Evolutionary conservation across 2,797 vertebrate genomes (phyloP).

Genomic region (Enteromius mattozi): DNA sequence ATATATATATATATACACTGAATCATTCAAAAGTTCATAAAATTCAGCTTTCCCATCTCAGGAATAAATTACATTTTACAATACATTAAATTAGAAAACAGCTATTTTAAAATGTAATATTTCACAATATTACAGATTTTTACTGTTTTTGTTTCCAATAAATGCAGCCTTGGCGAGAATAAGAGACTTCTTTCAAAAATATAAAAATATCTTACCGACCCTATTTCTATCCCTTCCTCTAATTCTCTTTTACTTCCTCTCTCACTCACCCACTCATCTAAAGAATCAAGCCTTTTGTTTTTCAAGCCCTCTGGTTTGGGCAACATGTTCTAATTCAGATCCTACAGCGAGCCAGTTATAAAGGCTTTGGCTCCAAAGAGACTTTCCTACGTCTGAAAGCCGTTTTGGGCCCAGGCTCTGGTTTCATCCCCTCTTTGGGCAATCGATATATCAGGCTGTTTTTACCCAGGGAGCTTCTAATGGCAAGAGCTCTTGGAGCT

Average conservation of each 20-base stretch:
- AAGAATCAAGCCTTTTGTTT: conserved; percentile 51
- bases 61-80: too few species aligned
- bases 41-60: too few species aligned
- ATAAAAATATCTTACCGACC: too few species aligned
- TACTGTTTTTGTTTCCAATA: too few species aligned
- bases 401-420: conserved; percentile 78
- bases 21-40: too few species aligned
- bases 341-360: conserved; percentile 35
- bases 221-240: not conserved
- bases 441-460: conserved; percentile 97
- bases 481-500: conserved; percentile 93
- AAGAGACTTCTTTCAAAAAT: too few species aligned
- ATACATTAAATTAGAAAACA: too few species aligned
- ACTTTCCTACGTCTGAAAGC: conserved; percentile 70
- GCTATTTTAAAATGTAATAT: too few species aligned
- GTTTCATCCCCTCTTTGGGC: conserved; percentile 85
- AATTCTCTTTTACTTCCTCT: not conserved
- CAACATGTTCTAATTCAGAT: conserved; percentile 53
- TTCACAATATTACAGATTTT: too few species aligned
- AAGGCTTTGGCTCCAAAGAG: conserved; percentile 59
- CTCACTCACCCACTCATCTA: conserved; percentile 19
- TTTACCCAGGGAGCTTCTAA: conserved; percentile 92
- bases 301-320: conserved; percentile 12
- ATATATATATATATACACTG: too few species aligned
- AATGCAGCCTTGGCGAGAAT: too few species aligned